Evolutionary conservation across 2,113 vertebrate species (phyloP).

Genomic region (Camelus dromedarius): DNA sequence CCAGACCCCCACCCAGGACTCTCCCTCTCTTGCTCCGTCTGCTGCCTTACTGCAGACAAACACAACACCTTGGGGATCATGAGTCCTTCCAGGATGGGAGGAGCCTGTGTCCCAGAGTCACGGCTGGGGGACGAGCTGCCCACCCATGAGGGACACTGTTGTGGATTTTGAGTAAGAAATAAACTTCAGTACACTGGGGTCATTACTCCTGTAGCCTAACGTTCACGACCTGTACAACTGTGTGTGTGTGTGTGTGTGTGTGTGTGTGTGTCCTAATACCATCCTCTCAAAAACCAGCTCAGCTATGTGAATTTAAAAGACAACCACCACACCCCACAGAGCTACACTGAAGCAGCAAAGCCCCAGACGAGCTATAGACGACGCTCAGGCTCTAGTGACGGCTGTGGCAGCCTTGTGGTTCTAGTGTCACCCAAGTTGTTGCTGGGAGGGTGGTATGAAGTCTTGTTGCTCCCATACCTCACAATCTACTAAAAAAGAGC

Average conservation of each 20-base stretch:
- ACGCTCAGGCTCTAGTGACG: fast-evolving
- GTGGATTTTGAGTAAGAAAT: neutral
- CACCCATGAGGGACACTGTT: fast-evolving
- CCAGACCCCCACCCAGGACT: neutral
- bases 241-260: no score
- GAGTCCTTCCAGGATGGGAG: neutral
- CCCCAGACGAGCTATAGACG: fast-evolving
- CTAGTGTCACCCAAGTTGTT: neutral
- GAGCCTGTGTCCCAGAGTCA: fast-evolving
- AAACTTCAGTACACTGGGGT: neutral
- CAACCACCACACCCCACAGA: neutral
- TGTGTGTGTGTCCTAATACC: neutral
- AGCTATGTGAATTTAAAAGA: neutral
- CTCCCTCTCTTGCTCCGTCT: neutral
- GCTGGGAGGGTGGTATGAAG: neutral
- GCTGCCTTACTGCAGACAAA: neutral
- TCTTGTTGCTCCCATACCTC: neutral
- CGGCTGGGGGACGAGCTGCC: neutral
- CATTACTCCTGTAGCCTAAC: fast-evolving
- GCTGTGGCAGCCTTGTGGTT: fast-evolving
- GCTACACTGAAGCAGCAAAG: neutral
- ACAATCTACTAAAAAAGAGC: neutral
- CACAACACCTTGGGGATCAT: fast-evolving
- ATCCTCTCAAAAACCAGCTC: neutral
- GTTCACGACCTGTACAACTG: fast-evolving